Conservation (phyloP, 2,797 vertebrate species). For the Pseudotriccus pelzelni region DNA sequence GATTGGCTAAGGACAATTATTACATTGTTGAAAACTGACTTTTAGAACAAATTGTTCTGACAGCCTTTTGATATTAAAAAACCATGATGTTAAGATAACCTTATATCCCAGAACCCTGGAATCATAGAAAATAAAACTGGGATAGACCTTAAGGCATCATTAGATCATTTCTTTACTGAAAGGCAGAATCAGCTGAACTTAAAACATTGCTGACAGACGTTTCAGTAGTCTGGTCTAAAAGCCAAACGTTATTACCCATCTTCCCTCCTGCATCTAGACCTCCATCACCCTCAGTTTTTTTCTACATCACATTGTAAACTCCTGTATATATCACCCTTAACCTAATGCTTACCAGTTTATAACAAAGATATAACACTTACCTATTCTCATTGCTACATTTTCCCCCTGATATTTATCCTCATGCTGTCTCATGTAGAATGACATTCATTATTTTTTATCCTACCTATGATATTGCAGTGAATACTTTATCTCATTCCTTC, state of each 20-base stretch:
- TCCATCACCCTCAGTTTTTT: not conserved
- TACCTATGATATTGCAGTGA: not conserved
- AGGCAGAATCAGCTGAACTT: not conserved
- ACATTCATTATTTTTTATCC: not conserved
- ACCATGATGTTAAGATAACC: not conserved
- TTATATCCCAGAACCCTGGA: not conserved
- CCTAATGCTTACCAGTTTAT: not conserved
- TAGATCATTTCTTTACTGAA: not conserved
- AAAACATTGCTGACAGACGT: not conserved
- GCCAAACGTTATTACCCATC: not conserved
- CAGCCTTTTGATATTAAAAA: not conserved
- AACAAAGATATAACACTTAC: not conserved
- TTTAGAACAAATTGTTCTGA: not conserved
- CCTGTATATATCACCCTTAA: not conserved
- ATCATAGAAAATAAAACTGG: not conserved
- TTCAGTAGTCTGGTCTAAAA: not conserved
- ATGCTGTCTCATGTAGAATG: not conserved
- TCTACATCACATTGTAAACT: not conserved
- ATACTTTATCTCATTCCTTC: not conserved
- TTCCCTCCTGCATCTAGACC: not conserved
- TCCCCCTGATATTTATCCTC: not conserved
- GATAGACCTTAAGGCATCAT: not conserved
- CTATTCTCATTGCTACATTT: not conserved
- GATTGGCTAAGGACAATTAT: not conserved
- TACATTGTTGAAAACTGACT: not conserved